Evolutionary conservation across 2,888 invertebrate species (phyloP), one percentile per base, ranked within the genome.

Genomic region (Bhutanitis thaidina): DNA sequence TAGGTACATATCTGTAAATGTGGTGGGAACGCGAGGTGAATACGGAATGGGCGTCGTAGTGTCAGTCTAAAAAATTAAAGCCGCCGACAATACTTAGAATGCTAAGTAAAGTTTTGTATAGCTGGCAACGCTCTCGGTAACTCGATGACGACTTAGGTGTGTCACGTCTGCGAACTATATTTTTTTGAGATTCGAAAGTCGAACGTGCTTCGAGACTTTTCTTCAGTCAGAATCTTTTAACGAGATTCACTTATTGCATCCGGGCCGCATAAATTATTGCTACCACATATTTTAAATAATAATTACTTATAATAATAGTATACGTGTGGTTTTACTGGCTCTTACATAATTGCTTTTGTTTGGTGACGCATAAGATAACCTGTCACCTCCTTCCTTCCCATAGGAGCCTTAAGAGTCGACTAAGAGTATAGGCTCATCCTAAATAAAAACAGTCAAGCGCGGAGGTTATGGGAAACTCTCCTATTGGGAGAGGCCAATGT

Each of bases 51-150:
- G 74, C 74, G 78, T 77, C 77, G 71, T 77, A 77, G 77, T 73
- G 64, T n/a, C n/a, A 74, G 70, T 68, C 78, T 84, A 80, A 80
- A 86, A 84, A 86, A 83, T 80, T 82, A 79, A 85, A 81, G 74
- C 70, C 69, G 72, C 69, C 71, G 74, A 65, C 76, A 71, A 64
- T 73, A 80, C 77, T 80, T 74, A 77, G 80, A 81, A 86, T 84
- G 77, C 78, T 80, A 79, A 86, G 76, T 80, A 76, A 81, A 80
- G 79, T 79, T 84, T 83, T 85, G 74, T 74, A 81, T 78, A 69
- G 68, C 61, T 58, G 62, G 68, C 68, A 74, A 74, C 79, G 76
- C 63, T 72, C 74, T 68, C 62, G 61, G 74, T 74, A 75, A 80
- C 70, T 57, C 59, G 68, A 76, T 73, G 70, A 62, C 67, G 78